These are phyloP conservation scores for Musca vetustissima DNA, from an alignment of 1,140 invertebrate species.

Conservation along the genomic window DNA sequence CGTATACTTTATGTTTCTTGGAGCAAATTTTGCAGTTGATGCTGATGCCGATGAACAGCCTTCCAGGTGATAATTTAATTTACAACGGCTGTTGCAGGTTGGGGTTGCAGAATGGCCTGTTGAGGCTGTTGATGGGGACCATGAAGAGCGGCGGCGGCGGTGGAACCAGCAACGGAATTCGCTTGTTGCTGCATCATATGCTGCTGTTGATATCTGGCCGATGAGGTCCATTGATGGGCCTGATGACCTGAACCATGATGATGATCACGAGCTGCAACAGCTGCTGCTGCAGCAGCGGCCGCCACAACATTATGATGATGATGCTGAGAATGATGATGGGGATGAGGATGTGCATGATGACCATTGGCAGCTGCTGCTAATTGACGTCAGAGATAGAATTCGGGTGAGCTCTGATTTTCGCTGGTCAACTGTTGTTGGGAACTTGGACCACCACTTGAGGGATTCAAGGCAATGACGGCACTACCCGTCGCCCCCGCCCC, in stretches of 20 bases:
- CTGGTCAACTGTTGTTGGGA: slow-evolving; percentile 56
- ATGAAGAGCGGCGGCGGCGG: slow-evolving; percentile 29
- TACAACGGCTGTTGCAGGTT: slow-evolving; percentile 24
- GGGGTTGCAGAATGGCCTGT: neutral
- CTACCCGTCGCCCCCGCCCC: slow-evolving; percentile 28
- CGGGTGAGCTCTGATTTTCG: slow-evolving; percentile 63
- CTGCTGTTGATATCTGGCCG: slow-evolving; percentile 11
- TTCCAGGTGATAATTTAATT: neutral
- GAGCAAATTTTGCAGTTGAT: too few relatives aligned
- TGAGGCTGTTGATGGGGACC: neutral
- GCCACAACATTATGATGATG: slow-evolving; percentile 45
- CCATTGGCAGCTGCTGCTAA: slow-evolving; percentile 51
- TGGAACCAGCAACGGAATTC: slow-evolving; percentile 34
- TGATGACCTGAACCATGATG: slow-evolving; percentile 45
- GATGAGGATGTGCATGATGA: slow-evolving; percentile 37
- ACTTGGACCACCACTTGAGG: slow-evolving; percentile 27
- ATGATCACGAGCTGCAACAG: slow-evolving; percentile 33
- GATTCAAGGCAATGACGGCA: neutral
- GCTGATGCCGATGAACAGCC: too few relatives aligned
- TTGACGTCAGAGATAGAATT: slow-evolving; percentile 73
- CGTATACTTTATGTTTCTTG: too few relatives aligned
- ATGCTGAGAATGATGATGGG: slow-evolving; percentile 20
- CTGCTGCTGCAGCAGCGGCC: slow-evolving; percentile 41
- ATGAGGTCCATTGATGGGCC: slow-evolving; percentile 35
- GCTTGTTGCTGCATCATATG: slow-evolving; percentile 35